Base-by-base conservation (phyloP, 2,888 invertebrate species). In the Papilio elwesi region DNA sequence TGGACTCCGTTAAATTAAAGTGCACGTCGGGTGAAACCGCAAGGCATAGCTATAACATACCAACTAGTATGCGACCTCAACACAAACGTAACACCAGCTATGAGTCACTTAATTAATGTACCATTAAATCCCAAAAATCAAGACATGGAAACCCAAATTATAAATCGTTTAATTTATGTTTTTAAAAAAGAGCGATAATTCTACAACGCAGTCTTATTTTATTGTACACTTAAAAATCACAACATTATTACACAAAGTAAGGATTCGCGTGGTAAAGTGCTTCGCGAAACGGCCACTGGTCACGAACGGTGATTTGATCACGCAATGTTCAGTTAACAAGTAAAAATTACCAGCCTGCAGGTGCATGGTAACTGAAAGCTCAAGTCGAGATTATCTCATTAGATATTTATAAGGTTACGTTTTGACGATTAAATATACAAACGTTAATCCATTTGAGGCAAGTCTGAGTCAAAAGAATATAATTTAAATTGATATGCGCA, bases 171-270 rank as follows among this genome's bases (percentile, higher is more conserved):
- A 67, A 67, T 67, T 71, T 67, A 62, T 51, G 52, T 47, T 15
- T 43, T 47, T 67, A 9, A 26, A 49, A 66, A 43, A 36, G 59
- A 59, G 51, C 67, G 63, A 68, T 53, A 53, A 53, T 71, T 68
- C 66, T 51, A 59, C 43, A 68, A 48, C 55, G 38, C 55, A 70
- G 57, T 57, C 51, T n/a, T n/a, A n/a, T n/a, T n/a, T n/a, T 62
- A 70, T 70, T 70, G 65, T 66, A 66, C 73, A 70, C 66, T 73
- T 73, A 48, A 70, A 73, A 73, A 73, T 70, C 69, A 73, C 70
- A 65, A 38, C 53, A 64, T 70, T 70, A 62, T 70, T 70, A 70
- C 62, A 70, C 59, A 62, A 66, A 73, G 59, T 66, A 66, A 57
- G 52, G 51, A 66, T 65, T 73, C 59, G 70, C 73, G 70, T 70